phyloP scores from a whole-genome alignment of 2,113 vertebrate genomes.

The Aythya baeri region DNA sequence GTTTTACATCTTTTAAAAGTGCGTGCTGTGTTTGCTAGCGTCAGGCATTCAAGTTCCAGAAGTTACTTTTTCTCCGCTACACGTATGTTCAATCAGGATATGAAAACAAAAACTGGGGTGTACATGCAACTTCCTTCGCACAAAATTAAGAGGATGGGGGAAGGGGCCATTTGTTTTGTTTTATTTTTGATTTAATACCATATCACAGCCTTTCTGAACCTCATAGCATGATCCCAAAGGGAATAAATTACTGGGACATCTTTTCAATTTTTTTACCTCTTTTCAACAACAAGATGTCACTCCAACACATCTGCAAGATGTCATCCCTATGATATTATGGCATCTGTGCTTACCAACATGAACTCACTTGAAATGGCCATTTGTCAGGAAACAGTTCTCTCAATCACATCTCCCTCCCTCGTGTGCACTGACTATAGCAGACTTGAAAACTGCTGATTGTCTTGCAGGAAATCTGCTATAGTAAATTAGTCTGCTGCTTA shows the following conservation, averaged over 20 bases:
- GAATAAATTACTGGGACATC: not conserved
- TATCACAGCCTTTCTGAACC: not conserved
- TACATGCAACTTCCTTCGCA: not conserved
- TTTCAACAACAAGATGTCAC: not conserved
- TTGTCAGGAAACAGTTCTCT: not conserved
- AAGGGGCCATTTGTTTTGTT: not conserved
- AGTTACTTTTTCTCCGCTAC: not conserved
- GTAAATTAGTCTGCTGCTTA: not conserved
- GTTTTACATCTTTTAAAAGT: not conserved
- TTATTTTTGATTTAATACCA: not conserved
- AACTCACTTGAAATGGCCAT: not conserved
- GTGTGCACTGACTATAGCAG: not conserved
- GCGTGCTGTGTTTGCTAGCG: not conserved
- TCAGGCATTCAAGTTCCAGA: not conserved
- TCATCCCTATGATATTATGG: not conserved
- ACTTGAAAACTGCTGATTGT: not conserved
- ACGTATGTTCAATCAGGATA: not conserved
- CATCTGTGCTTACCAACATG: not conserved
- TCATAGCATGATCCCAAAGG: not conserved
- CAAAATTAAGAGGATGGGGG: accelerated
- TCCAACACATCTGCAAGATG: not conserved
- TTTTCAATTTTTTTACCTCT: not conserved
- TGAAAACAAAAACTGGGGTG: not conserved
- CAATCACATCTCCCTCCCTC: not conserved
- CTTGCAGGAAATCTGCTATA: not conserved